Percentiles rank a stretch among this genome's conserved stretches.
These are phyloP conservation scores for Aphelocoma californica DNA, from an alignment of 2,797 vertebrate species.

Conservation along the genomic window DNA sequence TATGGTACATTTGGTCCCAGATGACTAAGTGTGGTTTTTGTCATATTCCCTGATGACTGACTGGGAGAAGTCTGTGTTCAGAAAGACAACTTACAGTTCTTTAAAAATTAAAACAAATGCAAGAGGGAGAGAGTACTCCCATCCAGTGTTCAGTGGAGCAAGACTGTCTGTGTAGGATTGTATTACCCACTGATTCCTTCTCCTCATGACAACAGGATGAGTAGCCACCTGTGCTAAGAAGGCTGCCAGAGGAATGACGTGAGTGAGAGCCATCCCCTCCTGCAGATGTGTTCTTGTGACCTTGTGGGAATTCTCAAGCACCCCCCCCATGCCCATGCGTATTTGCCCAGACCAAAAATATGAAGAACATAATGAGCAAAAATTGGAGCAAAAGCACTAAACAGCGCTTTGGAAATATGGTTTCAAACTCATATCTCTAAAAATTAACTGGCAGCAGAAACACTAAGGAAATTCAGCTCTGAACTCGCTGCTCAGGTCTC, in stretches of 20 bases:
- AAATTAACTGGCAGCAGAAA: background rate
- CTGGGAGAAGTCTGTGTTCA: background rate
- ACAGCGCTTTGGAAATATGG: fast-evolving
- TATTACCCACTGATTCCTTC: background rate
- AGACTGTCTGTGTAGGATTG: background rate
- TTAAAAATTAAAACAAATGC: background rate
- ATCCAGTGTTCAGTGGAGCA: background rate
- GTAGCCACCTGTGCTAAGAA: background rate
- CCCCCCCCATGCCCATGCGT: background rate
- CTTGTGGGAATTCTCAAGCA: fast-evolving
- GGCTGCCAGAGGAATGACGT: background rate
- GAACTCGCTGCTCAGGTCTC: background rate
- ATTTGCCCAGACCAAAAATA: background rate
- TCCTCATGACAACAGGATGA: background rate
- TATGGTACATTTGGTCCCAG: background rate
- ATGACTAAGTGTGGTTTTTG: background rate
- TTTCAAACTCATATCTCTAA: background rate
- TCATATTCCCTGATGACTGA: background rate
- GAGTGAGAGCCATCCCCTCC: background rate
- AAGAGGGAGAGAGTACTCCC: background rate
- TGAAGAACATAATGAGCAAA: background rate
- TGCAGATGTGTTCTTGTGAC: background rate
- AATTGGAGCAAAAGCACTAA: background rate
- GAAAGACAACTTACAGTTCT: background rate
- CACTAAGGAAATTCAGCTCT: background rate